Evolutionary conservation across 2,797 vertebrate species (phyloP).

Genomic region (Zonotrichia albicollis): DNA sequence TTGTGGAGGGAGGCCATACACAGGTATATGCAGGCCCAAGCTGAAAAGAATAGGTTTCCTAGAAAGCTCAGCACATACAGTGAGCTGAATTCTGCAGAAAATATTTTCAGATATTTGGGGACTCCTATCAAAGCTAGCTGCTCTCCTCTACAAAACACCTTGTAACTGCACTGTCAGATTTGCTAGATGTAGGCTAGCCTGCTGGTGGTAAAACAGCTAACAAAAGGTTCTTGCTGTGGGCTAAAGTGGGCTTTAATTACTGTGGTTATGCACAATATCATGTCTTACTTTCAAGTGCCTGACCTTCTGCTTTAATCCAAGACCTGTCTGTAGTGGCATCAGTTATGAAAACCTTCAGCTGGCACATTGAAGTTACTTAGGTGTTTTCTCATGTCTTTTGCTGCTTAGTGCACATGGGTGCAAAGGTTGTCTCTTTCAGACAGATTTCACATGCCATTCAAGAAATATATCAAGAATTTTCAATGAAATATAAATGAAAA

Average conservation of each 20-base stretch:
- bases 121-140: background rate
- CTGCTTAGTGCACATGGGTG: background rate
- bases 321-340: background rate
- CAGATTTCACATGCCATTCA: background rate
- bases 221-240: background rate
- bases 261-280: background rate
- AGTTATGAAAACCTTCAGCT: background rate
- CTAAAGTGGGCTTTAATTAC: background rate
- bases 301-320: background rate
- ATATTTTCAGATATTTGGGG: background rate
- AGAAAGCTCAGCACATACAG: background rate
- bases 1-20: background rate
- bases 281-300: constrained; percentile 58
- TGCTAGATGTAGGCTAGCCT: background rate
- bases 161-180: background rate
- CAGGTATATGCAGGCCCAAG: background rate
- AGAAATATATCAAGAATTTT: background rate
- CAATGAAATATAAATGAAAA: background rate
- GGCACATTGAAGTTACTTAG: background rate
- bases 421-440: background rate
- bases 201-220: background rate
- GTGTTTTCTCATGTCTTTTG: background rate
- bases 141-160: background rate
- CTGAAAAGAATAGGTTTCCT: background rate
- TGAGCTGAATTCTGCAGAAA: background rate